Conservation (phyloP, 1,140 invertebrate genomes). For the Aethina tumida region DNA sequence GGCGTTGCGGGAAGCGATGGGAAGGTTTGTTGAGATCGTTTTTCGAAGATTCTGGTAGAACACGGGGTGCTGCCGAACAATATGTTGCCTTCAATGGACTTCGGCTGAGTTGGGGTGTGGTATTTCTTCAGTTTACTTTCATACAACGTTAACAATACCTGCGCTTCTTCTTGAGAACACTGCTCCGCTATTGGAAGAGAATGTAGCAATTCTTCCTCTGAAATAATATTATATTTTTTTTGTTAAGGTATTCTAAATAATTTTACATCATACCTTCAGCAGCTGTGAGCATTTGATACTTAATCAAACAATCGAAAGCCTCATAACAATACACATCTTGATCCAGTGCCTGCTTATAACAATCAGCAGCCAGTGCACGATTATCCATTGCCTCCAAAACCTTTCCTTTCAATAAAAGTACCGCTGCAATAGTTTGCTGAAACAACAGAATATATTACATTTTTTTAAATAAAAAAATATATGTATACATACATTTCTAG, state of each 20-base stretch:
- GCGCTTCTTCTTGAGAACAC: slow-evolving; percentile 52
- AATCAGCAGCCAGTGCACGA: slow-evolving; percentile 75
- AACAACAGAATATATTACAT: slow-evolving; percentile 17
- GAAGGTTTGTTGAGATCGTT: neutral
- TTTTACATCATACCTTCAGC: slow-evolving; percentile 56
- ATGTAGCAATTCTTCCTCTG: slow-evolving; percentile 54
- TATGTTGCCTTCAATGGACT: slow-evolving; percentile 7
- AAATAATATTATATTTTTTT: slow-evolving; percentile 20
- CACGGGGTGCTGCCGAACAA: slow-evolving; percentile 3
- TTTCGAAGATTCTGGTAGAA: neutral
- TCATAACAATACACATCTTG: slow-evolving; percentile 86
- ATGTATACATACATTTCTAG: slow-evolving; percentile 51
- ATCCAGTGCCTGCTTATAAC: slow-evolving; percentile 73
- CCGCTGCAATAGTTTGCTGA: slow-evolving; percentile 64
- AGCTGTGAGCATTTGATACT: slow-evolving; percentile 87
- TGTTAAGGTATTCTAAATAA: slow-evolving; percentile 6
- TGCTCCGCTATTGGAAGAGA: slow-evolving; percentile 59
- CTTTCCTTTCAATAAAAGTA: slow-evolving; percentile 75
- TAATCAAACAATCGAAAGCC: slow-evolving; percentile 79
- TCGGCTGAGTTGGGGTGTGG: slow-evolving; percentile 33
- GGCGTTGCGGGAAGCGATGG: slow-evolving; percentile 2
- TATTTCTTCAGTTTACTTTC: slow-evolving; percentile 74
- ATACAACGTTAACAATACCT: slow-evolving; percentile 61
- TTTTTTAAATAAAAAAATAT: too few species aligned
- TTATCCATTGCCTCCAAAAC: slow-evolving; percentile 86